Conservation (phyloP, 2,888 invertebrate genomes). For the Deroplatys truncata region DNA sequence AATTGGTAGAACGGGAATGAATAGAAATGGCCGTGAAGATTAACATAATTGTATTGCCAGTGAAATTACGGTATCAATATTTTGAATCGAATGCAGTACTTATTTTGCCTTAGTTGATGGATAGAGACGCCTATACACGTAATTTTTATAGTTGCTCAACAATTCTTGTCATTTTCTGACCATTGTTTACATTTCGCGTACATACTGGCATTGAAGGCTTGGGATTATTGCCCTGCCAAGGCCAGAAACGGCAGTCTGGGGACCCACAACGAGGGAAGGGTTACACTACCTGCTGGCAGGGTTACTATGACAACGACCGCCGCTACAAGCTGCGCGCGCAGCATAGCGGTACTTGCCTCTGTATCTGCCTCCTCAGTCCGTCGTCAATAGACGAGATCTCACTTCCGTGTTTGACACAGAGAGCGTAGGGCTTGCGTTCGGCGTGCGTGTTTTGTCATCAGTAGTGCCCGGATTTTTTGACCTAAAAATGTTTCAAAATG, state of each 20-base stretch:
- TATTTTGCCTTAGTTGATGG: too few species aligned
- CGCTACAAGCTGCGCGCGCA: slow-evolving; percentile 2
- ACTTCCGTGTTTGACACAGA: not conserved
- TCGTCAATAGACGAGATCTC: not conserved
- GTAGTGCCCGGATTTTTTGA: too few species aligned
- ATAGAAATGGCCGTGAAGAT: too few species aligned
- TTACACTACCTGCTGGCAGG: slow-evolving; percentile 3
- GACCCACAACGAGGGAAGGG: not conserved
- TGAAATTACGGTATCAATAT: too few species aligned
- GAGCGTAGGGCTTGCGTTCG: not conserved
- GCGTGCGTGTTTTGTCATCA: too few species aligned
- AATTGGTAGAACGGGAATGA: too few species aligned
- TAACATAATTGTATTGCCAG: too few species aligned
- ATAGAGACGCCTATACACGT: too few species aligned
- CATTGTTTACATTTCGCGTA: not conserved
- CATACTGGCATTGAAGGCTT: not conserved
- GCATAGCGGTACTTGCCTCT: not conserved
- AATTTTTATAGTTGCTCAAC: too few species aligned
- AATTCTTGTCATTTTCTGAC: not conserved
- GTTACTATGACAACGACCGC: not conserved
- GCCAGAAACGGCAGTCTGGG: not conserved
- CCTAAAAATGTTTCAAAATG: too few species aligned
- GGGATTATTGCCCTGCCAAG: not conserved
- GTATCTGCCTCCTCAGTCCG: not conserved
- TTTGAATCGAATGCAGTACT: too few species aligned